Evolutionary conservation across 2,113 vertebrate species (phyloP), one percentile per base, ranked within the genome.

Genomic region (Motacilla tschutschensis): DNA sequence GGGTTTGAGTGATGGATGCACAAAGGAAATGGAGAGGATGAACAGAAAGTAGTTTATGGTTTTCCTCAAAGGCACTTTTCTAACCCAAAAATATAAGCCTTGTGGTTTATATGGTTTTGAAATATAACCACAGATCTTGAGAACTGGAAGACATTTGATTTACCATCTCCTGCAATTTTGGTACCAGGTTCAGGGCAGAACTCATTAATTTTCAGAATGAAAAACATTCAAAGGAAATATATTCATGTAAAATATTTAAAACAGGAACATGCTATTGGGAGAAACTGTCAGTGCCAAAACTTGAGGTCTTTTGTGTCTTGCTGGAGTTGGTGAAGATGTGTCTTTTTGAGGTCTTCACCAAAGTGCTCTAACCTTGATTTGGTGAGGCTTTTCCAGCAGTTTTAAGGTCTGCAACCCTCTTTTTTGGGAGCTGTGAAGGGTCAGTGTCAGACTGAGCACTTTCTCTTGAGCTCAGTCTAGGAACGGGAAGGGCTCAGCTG

Each of bases 71-170:
- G 93, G 79, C 84, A 50, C 41, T 87, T 90, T 91, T 74, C 64
- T 79, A 79, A 57, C 86, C 91, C 41, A 90, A 71, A 94, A 90
- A 79, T 91, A 67, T 26, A 74, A 93, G 72, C 55, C 53, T 76
- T 93, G 93, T 87, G 93, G 92, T 95, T 94, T 94, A 8, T 44
- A 79, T 86, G 85, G 91, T 88, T 95, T 95, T 92, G 83, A 91
- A 91, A 89, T 9, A 44, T 83, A 91, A 93, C 92, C 93, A 33
- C 93, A 93, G 53, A 82, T 55, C 63, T 20, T 77, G 83, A 85
- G 78, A 81, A 84, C 74, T 92, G 83, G 92, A 91, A 89, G 59
- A 50, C 60, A 36, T 76, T 74, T 82, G 67, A 84, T 90, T 90
- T 91, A 90, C 83, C 79, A 41, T 86, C 90, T 86, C 71, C 55